A percentile compares a stretch with the other conserved stretches of the same genome.
phyloP scores from a whole-genome alignment of 2,888 invertebrate genomes.

The Pollenia griseotomentosa region DNA sequence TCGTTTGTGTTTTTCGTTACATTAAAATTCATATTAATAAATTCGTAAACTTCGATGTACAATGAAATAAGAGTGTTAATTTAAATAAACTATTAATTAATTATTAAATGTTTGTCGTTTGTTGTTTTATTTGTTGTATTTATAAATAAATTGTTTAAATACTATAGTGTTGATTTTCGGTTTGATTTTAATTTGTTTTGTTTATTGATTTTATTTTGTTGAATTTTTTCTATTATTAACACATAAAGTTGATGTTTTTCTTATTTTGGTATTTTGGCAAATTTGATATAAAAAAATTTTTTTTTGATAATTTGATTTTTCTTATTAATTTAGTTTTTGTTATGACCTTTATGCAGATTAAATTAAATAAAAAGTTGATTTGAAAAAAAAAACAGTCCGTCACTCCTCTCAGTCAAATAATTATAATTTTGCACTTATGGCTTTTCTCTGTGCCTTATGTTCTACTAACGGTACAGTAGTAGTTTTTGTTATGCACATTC shows the following conservation, averaged over 20 bases:
- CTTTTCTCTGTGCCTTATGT: too few relatives aligned
- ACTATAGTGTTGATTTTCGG: slow-evolving; percentile 58
- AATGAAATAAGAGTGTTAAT: slow-evolving; percentile 65
- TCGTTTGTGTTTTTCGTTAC: slow-evolving; percentile 41
- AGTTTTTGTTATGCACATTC: too few relatives aligned
- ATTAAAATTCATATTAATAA: slow-evolving; percentile 75
- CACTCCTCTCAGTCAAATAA: neutral
- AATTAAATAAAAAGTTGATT: neutral
- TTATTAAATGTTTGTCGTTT: neutral
- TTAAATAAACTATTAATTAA: slow-evolving; percentile 45
- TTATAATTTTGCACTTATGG: too few relatives aligned
- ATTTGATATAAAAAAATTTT: slow-evolving; percentile 30
- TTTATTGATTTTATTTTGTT: neutral
- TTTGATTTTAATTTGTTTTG: slow-evolving; percentile 60
- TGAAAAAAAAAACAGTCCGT: neutral
- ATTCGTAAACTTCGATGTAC: slow-evolving; percentile 83
- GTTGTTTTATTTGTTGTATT: slow-evolving; percentile 15
- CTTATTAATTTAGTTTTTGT: neutral
- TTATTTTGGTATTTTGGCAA: slow-evolving; percentile 22
- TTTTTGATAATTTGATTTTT: slow-evolving; percentile 22
- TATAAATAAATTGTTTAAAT: slow-evolving; percentile 58
- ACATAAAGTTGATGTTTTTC: neutral
- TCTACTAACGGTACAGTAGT: too few relatives aligned
- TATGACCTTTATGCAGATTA: slow-evolving; percentile 10
- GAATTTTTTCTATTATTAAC: slow-evolving; percentile 8